Percentiles rank a stretch among this genome's conserved stretches.
Conservation (phyloP, 1,140 invertebrate genomes). For the Pseudobourletiella spinata region DNA sequence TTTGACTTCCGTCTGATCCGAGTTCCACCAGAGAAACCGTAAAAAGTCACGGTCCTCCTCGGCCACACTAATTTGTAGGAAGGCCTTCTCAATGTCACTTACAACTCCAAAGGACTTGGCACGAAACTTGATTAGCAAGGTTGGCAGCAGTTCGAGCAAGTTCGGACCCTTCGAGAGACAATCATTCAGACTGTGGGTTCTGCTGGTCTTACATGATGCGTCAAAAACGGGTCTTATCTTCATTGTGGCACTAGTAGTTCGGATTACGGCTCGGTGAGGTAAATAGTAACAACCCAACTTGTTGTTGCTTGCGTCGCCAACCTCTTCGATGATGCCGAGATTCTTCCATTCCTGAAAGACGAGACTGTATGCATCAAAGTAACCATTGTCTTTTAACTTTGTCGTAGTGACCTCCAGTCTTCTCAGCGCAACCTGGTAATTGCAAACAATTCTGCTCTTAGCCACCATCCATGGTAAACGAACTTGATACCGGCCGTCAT, state of each 20-base stretch:
- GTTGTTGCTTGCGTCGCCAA: neutral
- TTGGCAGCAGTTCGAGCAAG: conserved; percentile 11
- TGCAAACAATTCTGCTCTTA: neutral
- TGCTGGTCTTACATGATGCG: conserved; percentile 15
- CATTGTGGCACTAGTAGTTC: conserved; percentile 14
- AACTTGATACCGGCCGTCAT: conserved; percentile 8
- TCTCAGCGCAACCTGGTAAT: conserved; percentile 1
- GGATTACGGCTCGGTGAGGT: conserved; percentile 28
- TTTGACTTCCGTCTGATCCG: neutral
- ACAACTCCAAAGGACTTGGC: neutral
- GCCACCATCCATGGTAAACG: conserved; percentile 11
- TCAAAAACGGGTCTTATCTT: conserved; percentile 29
- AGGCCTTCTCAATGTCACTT: conserved; percentile 15
- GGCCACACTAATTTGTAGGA: neutral
- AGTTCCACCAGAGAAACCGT: conserved; percentile 17
- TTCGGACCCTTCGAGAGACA: conserved; percentile 24
- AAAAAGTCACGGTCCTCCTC: neutral
- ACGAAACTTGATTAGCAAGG: neutral
- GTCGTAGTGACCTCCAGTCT: conserved; percentile 3
- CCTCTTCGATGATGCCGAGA: conserved; percentile 21
- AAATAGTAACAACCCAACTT: conserved; percentile 17
- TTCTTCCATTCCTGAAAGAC: conserved; percentile 23
- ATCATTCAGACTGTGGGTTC: conserved; percentile 30
- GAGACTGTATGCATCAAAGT: conserved; percentile 9
- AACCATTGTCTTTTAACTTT: neutral